Evolutionary conservation across 2,113 vertebrate species (phyloP), one percentile per base, ranked within the genome.

Genomic region (Percopsis transmontana): DNA sequence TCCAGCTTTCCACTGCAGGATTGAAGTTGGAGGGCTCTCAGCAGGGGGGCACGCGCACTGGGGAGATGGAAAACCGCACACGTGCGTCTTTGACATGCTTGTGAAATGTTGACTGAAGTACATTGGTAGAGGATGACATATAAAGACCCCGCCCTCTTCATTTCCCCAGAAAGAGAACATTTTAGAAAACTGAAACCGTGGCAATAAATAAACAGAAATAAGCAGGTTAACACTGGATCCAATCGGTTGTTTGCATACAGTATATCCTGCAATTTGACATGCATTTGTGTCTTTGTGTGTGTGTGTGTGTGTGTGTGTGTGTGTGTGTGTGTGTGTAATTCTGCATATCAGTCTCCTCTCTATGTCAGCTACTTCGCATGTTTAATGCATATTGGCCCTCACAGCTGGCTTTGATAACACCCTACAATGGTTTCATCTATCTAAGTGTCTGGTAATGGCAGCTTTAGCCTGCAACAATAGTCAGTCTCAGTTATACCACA

Each of bases 331-430:
- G 87, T 85, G 83, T 85, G 89, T 92, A 10, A 33, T 33, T 33
- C 27, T 33, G 27, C 8, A 7, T 33, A 1, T 4, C 27, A 33
- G 61, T 15, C 55, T 91, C 88, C 84, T 91, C 85, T 91, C 85
- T 89, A 85, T 86, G 93, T 91, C 90, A 91, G 89, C 86, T 93
- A 92, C 91, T 87, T 84, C 87, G 83, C 90, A 93, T 91, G 90
- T 94, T 91, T 93, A 94, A 95, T 92, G 90, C 90, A 90, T 93
- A 88, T 88, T 87, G 90, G 88, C 83, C 83, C 91, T 92, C 93
- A 93, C 95, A 96, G 94, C 93, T 94, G 94, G 93, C 90, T 93
- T 90, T 91, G 92, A 94, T 94, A 93, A 95, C 91, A 91, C 92
- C 93, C 92, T 92, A 89, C 92, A 93, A 94, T 92, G 91, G 93